Percentiles rank a stretch among this genome's conserved stretches.
Conservation (phyloP, 1,140 invertebrate species). For the Araneus ventricosus region DNA sequence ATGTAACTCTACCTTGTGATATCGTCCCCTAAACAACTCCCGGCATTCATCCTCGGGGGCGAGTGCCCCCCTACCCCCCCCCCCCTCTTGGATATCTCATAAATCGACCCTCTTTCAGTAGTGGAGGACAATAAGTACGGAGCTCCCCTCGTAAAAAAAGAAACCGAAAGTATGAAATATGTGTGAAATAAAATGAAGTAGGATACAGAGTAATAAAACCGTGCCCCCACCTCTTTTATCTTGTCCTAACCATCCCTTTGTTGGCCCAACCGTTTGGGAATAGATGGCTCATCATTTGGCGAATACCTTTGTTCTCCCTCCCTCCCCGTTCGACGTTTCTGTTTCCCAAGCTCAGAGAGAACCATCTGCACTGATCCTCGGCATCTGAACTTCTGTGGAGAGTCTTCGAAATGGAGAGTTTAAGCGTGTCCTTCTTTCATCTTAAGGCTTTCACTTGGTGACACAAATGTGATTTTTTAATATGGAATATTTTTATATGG, state of each 20-base stretch:
- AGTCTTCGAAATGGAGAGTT: too few species aligned
- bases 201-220: slow-evolving; percentile 61
- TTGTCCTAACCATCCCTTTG: slow-evolving; percentile 46
- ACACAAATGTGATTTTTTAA: too few species aligned
- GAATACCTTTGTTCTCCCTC: neutral
- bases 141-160: neutral
- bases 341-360: neutral
- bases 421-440: too few species aligned
- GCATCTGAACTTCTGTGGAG: neutral
- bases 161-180: slow-evolving; percentile 34
- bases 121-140: neutral
- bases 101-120: slow-evolving; percentile 24
- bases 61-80: neutral
- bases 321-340: neutral
- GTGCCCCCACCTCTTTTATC: slow-evolving; percentile 14
- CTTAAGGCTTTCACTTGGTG: too few species aligned
- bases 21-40: slow-evolving; percentile 20
- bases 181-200: slow-evolving; percentile 41
- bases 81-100: slow-evolving; percentile 1
- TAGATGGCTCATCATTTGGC: slow-evolving; percentile 19
- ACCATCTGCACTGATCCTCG: neutral
- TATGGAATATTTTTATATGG: too few species aligned
- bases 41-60: neutral
- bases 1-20: neutral
- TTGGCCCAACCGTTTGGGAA: neutral